These are phyloP conservation scores for Caenorhabditis inopinata DNA, from an alignment of 1,140 invertebrate genomes.

Conservation along the genomic window DNA sequence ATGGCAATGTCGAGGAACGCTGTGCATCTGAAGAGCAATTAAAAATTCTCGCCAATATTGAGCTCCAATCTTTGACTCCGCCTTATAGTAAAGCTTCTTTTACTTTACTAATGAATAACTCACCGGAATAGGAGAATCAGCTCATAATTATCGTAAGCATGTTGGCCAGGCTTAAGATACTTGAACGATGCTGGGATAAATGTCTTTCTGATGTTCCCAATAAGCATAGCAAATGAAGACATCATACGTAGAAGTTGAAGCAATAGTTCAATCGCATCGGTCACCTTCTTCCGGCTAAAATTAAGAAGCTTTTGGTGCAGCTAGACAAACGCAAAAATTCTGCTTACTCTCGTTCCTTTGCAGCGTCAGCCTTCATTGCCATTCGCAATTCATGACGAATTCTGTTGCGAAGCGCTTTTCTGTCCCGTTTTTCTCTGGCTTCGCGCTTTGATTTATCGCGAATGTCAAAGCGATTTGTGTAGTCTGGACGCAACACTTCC, in stretches of 20 bases:
- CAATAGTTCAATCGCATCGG: conserved; percentile 49
- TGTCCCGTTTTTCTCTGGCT: conserved; percentile 44
- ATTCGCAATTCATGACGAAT: conserved; percentile 39
- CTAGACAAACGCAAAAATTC: background rate
- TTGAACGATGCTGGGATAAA: conserved; percentile 50
- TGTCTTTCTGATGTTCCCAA: conserved; percentile 49
- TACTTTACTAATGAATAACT: background rate
- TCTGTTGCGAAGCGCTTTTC: conserved; percentile 38
- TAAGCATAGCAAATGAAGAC: conserved; percentile 45
- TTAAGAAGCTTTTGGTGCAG: background rate
- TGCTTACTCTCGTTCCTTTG: conserved; percentile 30
- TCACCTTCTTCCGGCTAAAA: conserved; percentile 35
- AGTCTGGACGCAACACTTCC: conserved; percentile 41
- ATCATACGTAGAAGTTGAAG: conserved; percentile 50
- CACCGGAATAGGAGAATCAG: conserved; percentile 37
- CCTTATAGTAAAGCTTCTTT: background rate
- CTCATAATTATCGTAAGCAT: conserved; percentile 37
- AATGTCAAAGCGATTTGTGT: conserved; percentile 46
- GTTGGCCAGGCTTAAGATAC: conserved; percentile 42
- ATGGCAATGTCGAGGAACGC: conserved; percentile 45
- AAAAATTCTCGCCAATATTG: background rate
- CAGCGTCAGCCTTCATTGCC: conserved; percentile 42
- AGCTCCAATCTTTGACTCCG: background rate
- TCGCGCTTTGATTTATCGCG: conserved; percentile 29
- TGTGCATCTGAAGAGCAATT: conserved; percentile 36